Evolutionary conservation across 2,888 invertebrate species (phyloP).

Genomic region (Calliphora vomitoria): DNA sequence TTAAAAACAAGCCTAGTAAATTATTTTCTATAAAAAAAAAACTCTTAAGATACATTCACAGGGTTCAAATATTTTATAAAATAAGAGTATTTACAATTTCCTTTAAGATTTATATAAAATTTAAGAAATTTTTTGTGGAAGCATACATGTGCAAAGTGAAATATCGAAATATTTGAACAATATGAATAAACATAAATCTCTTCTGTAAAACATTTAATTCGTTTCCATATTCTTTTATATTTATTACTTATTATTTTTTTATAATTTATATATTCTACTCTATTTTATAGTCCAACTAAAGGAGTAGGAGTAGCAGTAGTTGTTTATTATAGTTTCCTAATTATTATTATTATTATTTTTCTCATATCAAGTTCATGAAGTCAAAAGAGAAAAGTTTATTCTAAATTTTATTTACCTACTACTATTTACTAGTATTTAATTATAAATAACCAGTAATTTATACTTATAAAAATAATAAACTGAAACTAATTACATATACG

Average conservation of each 20-base stretch:
- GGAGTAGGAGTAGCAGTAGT: conserved; percentile 12
- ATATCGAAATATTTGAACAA: too few species aligned
- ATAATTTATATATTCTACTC: conserved; percentile 12
- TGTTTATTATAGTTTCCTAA: neutral
- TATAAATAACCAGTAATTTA: conserved; percentile 12
- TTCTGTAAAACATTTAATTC: neutral
- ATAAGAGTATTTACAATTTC: too few species aligned
- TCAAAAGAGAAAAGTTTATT: neutral
- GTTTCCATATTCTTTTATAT: neutral
- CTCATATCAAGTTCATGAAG: neutral
- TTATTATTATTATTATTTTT: neutral
- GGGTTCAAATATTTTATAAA: too few species aligned
- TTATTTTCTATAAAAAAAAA: neutral
- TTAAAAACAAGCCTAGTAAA: neutral
- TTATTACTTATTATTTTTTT: neutral
- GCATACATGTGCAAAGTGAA: too few species aligned
- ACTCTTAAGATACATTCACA: too few species aligned
- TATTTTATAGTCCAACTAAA: conserved; percentile 46
- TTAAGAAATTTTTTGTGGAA: too few species aligned
- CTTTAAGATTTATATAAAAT: too few species aligned
- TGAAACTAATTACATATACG: neutral
- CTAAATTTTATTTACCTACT: conserved; percentile 10
- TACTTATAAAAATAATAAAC: neutral
- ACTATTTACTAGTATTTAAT: neutral
- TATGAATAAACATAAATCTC: too few species aligned